A percentile compares a stretch with the other conserved stretches of the same genome.
These are phyloP conservation scores for Esox lucius DNA, from an alignment of 2,797 vertebrate genomes.

Conservation along the genomic window DNA sequence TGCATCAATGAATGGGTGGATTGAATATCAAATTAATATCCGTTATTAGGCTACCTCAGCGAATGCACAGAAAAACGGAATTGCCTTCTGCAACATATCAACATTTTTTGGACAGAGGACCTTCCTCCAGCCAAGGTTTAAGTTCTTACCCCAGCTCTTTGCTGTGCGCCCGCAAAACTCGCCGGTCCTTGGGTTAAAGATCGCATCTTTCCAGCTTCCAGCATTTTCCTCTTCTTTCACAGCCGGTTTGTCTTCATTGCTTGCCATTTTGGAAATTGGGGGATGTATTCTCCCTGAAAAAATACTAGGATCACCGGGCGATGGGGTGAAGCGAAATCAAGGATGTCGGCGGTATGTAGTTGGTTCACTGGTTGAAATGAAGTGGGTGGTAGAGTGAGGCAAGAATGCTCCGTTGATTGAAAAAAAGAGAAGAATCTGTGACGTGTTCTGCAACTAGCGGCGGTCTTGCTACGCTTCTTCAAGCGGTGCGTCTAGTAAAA, in stretches of 20 bases:
- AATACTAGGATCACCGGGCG: constrained; percentile 49
- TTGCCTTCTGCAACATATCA: not conserved
- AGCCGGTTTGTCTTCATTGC: constrained; percentile 82
- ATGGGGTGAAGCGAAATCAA: constrained; percentile 61
- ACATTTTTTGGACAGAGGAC: not conserved
- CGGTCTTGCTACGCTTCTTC: constrained; percentile 36
- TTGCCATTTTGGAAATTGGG: constrained; percentile 76
- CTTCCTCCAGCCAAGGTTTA: not conserved
- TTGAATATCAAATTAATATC: not conserved
- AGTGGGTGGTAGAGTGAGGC: constrained; percentile 59
- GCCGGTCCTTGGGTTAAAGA: constrained; percentile 88
- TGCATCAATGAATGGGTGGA: not conserved
- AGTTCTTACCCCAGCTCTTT: constrained; percentile 84
- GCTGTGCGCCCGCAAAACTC: constrained; percentile 89
- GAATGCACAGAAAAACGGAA: not conserved
- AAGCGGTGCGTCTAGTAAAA: constrained; percentile 46
- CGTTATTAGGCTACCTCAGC: not conserved
- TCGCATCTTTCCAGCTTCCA: constrained; percentile 87
- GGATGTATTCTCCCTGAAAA: constrained; percentile 8
- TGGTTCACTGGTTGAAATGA: constrained; percentile 57
- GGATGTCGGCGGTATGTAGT: constrained; percentile 55
- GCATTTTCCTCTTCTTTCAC: constrained; percentile 70
- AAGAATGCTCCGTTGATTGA: constrained; percentile 39
- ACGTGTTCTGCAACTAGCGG: constrained; percentile 56
- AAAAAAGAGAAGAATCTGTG: constrained; percentile 42